Percentiles rank a stretch among this genome's conserved stretches.
Evolutionary conservation across 2,797 vertebrate species (phyloP).

Genomic region (Lutjanus argentimaculatus): DNA sequence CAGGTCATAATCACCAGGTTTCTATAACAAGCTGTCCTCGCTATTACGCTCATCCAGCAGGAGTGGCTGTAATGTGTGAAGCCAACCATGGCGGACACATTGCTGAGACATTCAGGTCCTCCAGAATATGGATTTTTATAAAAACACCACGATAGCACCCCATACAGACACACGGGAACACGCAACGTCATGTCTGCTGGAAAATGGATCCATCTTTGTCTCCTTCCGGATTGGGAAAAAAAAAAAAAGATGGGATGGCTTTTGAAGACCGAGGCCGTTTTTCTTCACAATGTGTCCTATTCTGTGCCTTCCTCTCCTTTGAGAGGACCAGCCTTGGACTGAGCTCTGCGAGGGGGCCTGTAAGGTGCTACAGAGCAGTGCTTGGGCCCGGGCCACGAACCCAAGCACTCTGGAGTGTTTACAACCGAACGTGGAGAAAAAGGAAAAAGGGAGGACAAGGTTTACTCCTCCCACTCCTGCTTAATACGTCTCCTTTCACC

Average conservation of each 20-base stretch:
- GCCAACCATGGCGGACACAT: constrained; percentile 17
- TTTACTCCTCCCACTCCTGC: constrained; percentile 20
- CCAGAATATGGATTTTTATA: not conserved
- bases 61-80: constrained; percentile 54
- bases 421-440: constrained; percentile 19
- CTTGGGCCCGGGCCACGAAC: constrained; percentile 13
- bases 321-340: constrained; percentile 28
- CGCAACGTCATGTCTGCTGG: constrained; percentile 1
- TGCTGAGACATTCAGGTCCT: constrained; percentile 18
- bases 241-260: constrained; percentile 3
- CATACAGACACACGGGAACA: constrained; percentile 1
- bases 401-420: constrained; percentile 39
- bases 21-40: constrained; percentile 66
- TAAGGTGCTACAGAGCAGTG: not conserved
- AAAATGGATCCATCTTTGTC: constrained; percentile 23
- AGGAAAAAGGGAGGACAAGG: constrained; percentile 14
- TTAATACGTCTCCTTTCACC: constrained; percentile 13
- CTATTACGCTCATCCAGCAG: constrained; percentile 51
- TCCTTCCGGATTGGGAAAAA: not conserved
- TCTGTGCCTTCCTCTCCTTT: constrained; percentile 31
- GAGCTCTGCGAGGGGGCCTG: constrained; percentile 33
- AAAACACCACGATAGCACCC: not conserved
- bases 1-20: constrained; percentile 70
- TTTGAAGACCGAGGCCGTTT: constrained; percentile 15
- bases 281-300: constrained; percentile 29